Percentiles rank a stretch among this genome's conserved stretches.
Conservation (phyloP, 2,113 vertebrate species). For the Morone chrysops region DNA sequence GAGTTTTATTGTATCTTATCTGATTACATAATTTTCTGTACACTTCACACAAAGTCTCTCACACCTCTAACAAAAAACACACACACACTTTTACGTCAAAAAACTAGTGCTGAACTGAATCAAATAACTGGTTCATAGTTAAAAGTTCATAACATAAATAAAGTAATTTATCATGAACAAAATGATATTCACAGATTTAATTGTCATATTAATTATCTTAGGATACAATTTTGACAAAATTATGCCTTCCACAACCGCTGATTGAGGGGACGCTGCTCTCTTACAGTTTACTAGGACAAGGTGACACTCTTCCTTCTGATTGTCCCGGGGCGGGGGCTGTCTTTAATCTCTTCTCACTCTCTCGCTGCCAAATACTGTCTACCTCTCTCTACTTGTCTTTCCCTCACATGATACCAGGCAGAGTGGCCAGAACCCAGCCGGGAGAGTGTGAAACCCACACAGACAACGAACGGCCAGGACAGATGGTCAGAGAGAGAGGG, state of each 20-base stretch:
- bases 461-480: constrained; percentile 62
- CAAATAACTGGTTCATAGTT: background rate
- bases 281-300: background rate
- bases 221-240: background rate
- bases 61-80: too few relatives aligned
- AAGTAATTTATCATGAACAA: background rate
- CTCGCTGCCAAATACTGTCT: background rate
- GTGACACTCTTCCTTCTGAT: constrained; percentile 12
- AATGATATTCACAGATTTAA: too few relatives aligned
- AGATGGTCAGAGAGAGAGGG: constrained; percentile 72
- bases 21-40: background rate
- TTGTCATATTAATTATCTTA: too few relatives aligned
- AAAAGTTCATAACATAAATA: background rate
- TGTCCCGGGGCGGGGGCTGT: background rate
- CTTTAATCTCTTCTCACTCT: constrained; percentile 14
- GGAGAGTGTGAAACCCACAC: constrained; percentile 66
- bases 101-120: background rate
- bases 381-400: constrained; percentile 20
- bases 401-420: constrained; percentile 55
- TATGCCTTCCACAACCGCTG: too few relatives aligned
- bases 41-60: background rate
- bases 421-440: constrained; percentile 63
- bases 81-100: background rate
- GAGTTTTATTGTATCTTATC: background rate
- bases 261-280: background rate